These are phyloP conservation scores for Fregetta grallaria DNA, from an alignment of 2,113 vertebrate species.

Conservation along the genomic window DNA sequence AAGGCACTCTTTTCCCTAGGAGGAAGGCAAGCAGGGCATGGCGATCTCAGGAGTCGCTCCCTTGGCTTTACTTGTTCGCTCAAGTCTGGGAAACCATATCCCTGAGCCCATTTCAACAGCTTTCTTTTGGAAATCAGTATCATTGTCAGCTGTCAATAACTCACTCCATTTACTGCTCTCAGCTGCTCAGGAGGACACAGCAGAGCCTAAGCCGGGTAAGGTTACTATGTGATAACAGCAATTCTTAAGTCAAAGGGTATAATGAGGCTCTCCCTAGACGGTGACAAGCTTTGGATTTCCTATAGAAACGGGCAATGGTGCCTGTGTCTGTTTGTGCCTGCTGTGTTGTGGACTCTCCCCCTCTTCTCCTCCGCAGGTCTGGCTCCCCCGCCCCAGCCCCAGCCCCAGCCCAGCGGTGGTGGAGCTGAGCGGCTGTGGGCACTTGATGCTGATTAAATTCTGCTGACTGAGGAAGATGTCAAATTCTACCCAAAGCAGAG, in stretches of 20 bases:
- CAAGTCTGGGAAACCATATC: neutral
- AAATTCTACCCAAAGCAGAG: slow-evolving; percentile 77
- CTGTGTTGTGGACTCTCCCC: neutral
- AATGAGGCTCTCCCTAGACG: neutral
- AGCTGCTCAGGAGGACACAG: neutral
- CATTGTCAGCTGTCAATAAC: slow-evolving; percentile 31
- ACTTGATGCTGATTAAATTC: slow-evolving; percentile 76
- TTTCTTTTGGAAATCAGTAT: slow-evolving; percentile 2
- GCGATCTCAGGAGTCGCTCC: neutral
- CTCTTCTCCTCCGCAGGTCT: neutral
- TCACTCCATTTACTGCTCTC: slow-evolving; percentile 4
- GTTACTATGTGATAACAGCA: slow-evolving; percentile 37
- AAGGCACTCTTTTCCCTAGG: neutral
- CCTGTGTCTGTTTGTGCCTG: slow-evolving; percentile 5
- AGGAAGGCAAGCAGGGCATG: neutral
- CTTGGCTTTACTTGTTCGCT: neutral
- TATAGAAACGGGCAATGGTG: neutral
- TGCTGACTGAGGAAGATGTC: slow-evolving; percentile 79
- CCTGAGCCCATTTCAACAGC: neutral
- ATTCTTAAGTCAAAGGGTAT: slow-evolving; percentile 21
- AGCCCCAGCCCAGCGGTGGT: slow-evolving; percentile 22
- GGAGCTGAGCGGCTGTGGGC: slow-evolving; percentile 69
- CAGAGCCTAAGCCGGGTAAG: neutral
- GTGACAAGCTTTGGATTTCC: slow-evolving; percentile 26
- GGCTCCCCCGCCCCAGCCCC: neutral